These are phyloP conservation scores for Sceloporus tristichus DNA, from an alignment of 2,113 vertebrate genomes.

Conservation along the genomic window DNA sequence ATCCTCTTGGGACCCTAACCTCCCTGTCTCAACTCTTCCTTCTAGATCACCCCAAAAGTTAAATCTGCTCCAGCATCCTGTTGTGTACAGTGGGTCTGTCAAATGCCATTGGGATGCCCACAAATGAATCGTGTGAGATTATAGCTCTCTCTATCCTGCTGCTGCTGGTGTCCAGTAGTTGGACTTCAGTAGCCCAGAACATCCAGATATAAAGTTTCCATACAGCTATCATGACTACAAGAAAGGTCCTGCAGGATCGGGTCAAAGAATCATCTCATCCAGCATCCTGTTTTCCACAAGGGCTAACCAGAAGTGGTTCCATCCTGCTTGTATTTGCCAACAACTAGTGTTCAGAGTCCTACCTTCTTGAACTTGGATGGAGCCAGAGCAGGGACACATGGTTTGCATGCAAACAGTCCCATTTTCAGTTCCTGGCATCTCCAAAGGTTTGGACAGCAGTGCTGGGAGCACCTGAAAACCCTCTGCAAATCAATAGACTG, in stretches of 20 bases:
- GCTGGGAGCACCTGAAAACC: neutral
- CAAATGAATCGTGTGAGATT: neutral
- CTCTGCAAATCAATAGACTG: neutral
- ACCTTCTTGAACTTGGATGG: neutral
- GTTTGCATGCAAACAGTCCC: neutral
- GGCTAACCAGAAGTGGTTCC: neutral
- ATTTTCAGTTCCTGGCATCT: neutral
- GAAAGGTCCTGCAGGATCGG: neutral
- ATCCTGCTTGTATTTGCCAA: neutral
- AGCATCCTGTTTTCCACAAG: neutral
- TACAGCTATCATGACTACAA: neutral
- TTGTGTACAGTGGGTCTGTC: neutral
- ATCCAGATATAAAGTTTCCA: neutral
- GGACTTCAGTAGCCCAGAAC: too few relatives aligned
- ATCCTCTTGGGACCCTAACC: neutral
- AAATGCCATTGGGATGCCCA: neutral
- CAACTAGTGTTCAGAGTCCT: neutral
- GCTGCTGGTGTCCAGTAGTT: too few relatives aligned
- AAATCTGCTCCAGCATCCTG: neutral
- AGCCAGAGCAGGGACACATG: neutral
- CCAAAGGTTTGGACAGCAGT: neutral
- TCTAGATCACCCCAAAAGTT: neutral
- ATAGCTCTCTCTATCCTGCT: too few relatives aligned
- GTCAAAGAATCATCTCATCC: neutral
- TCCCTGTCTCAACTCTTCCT: neutral